These are phyloP conservation scores for Tipula unca DNA, from an alignment of 2,888 invertebrate species.

Conservation along the genomic window DNA sequence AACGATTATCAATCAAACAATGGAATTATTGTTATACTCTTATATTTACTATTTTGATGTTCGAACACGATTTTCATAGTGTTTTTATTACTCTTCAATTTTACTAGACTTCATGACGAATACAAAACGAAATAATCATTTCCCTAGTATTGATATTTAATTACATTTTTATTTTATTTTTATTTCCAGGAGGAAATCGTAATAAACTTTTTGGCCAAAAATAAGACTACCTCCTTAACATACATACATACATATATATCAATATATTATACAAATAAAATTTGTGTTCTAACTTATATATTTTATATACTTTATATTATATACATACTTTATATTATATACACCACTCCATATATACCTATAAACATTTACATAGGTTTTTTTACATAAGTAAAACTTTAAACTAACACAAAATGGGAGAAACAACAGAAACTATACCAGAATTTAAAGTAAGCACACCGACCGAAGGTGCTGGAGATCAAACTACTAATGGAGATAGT, in stretches of 20 bases:
- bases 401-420: not conserved
- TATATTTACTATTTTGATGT: not conserved
- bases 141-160: not conserved
- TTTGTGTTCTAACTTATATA: not conserved
- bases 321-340: not conserved
- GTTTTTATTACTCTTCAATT: not conserved
- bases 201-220: not conserved
- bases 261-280: not conserved
- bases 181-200: not conserved
- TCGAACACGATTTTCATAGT: not conserved
- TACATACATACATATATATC: not conserved
- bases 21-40: not conserved
- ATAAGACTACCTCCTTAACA: not conserved
- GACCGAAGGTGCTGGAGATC: not conserved
- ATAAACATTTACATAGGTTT: not conserved
- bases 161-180: not conserved
- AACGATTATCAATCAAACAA: not conserved
- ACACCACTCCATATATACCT: not conserved
- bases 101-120: not conserved
- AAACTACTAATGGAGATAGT: not conserved
- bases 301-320: not conserved
- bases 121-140: not conserved
- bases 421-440: constrained; percentile 3
- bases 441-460: not conserved
- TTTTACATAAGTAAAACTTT: not conserved